Conservation (phyloP, 2,888 invertebrate species). For the Sepioteuthis lessoniana region DNA sequence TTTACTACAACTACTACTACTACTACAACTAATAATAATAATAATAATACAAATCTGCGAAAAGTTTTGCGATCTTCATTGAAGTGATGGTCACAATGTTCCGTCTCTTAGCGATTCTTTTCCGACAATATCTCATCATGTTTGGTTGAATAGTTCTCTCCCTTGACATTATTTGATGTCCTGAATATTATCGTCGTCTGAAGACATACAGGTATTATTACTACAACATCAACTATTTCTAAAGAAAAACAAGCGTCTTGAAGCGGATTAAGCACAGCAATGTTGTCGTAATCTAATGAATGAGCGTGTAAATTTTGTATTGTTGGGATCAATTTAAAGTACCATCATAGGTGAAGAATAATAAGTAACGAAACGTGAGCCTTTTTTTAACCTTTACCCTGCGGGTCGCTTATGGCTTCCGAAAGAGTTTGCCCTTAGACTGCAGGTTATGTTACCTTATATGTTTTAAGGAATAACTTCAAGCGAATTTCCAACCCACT, state of each 20-base stretch:
- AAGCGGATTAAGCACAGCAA: background rate
- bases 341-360: background rate
- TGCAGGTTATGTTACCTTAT: slow-evolving; percentile 4
- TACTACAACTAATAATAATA: no score
- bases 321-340: background rate
- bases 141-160: no score
- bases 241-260: slow-evolving; percentile 13
- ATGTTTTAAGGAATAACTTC: background rate
- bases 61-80: no score
- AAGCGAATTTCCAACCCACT: background rate
- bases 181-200: no score
- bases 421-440: background rate
- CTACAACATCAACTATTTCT: background rate
- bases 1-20: no score
- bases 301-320: background rate
- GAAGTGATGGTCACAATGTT: no score
- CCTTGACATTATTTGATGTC: no score
- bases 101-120: no score
- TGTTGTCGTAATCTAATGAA: slow-evolving; percentile 23
- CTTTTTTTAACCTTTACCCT: background rate
- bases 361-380: slow-evolving; percentile 33
- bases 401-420: background rate
- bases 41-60: no score
- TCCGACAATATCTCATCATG: no score
- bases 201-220: background rate